Percentiles rank a stretch among this genome's conserved stretches.
Conservation (phyloP, 2,888 invertebrate species). For the Drosophila lacicola region DNA sequence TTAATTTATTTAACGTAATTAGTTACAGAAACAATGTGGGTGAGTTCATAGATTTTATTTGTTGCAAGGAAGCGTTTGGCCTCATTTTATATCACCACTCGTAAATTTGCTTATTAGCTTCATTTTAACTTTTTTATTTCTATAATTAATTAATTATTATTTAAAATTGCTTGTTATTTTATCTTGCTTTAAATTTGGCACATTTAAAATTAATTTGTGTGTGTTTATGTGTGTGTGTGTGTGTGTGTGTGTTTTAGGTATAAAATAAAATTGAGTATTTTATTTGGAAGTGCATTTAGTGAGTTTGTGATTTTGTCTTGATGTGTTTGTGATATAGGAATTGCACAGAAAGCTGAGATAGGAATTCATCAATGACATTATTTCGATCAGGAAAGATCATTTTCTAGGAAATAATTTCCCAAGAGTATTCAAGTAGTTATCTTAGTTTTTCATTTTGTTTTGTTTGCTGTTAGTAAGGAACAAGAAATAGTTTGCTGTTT, state of each 20-base stretch:
- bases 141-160: constrained; percentile 44
- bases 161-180: constrained; percentile 46
- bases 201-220: constrained; percentile 78
- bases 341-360: constrained; percentile 82
- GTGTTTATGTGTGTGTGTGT: constrained; percentile 10
- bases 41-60: constrained; percentile 45
- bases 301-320: constrained; percentile 36
- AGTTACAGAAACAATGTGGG: constrained; percentile 33
- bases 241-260: constrained; percentile 28
- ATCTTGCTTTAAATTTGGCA: constrained; percentile 66
- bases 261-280: constrained; percentile 71
- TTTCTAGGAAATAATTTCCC: constrained; percentile 21
- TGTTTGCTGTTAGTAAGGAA: constrained; percentile 69
- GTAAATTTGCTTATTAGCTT: constrained; percentile 73
- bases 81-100: constrained; percentile 79
- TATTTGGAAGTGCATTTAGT: constrained; percentile 73
- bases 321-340: constrained; percentile 69
- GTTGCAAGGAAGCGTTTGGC: constrained; percentile 75
- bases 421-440: constrained; percentile 61
- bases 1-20: constrained; percentile 12
- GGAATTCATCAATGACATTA: constrained; percentile 73
- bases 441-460: constrained; percentile 34
- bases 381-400: constrained; percentile 43
- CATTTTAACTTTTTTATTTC: constrained; percentile 52
- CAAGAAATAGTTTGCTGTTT: constrained; percentile 72